Percentiles rank a stretch among this genome's conserved stretches.
These are phyloP conservation scores for Muscidifurax raptorellus DNA, from an alignment of 1,140 invertebrate species.

Conservation along the genomic window DNA sequence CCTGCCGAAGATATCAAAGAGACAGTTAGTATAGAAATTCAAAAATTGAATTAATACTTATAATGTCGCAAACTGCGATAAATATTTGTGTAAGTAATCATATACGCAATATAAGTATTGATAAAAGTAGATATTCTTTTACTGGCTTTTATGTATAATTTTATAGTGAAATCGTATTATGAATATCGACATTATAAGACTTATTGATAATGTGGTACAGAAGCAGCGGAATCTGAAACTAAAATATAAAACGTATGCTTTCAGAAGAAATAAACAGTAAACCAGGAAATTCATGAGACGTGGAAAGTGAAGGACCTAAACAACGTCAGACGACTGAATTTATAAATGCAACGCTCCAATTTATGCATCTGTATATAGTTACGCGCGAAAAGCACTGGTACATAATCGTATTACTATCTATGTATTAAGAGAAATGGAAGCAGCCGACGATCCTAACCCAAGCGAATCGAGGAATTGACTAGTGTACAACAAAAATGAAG, in stretches of 20 bases:
- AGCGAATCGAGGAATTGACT: constrained; percentile 58
- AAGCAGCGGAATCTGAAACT: not conserved
- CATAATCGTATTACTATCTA: constrained; percentile 68
- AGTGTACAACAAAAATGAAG: constrained; percentile 46
- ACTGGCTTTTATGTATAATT: not conserved
- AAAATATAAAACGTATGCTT: constrained; percentile 35
- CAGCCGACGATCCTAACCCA: constrained; percentile 42
- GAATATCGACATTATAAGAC: not conserved
- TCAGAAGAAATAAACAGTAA: constrained; percentile 59
- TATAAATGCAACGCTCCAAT: constrained; percentile 54
- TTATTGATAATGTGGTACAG: not conserved
- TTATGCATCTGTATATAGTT: constrained; percentile 60
- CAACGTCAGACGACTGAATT: constrained; percentile 60
- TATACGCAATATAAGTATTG: not conserved
- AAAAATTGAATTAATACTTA: constrained; percentile 19
- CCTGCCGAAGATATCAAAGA: constrained; percentile 80
- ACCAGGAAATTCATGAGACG: constrained; percentile 60
- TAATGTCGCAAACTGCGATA: constrained; percentile 26
- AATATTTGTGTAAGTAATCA: constrained; percentile 23
- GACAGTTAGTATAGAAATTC: constrained; percentile 72
- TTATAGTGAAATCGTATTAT: not conserved
- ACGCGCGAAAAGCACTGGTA: constrained; percentile 60
- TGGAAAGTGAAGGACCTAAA: constrained; percentile 53
- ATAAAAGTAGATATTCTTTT: not conserved
- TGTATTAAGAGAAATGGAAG: constrained; percentile 59